Evolutionary conservation across 1,140 invertebrate species (phyloP), one percentile per base, ranked within the genome.

Genomic region (Brevipalpus yothersi): DNA sequence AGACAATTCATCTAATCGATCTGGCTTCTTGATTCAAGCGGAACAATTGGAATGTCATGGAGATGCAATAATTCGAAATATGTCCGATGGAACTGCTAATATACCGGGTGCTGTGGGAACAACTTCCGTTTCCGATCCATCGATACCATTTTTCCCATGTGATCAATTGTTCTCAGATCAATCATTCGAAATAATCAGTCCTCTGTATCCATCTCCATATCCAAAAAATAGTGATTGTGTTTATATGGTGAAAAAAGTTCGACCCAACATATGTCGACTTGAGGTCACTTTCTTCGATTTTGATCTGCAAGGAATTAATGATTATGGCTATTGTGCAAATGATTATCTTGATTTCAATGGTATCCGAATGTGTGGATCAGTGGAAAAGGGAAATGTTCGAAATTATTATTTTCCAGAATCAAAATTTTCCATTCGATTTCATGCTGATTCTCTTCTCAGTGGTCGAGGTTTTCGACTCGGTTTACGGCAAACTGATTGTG

Each of bases 41-140:
- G 61, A 66, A 39, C 67, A 68, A 23, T 56, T 68, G 4, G 65
- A 68, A 53, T 68, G 67, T 58, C 13, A 60, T 21, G 62, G 62
- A 7, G 62, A 63, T 41, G 41, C 31, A 23, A 63, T 63, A 43
- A 57, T 63, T 43, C 19, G 62, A 41, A 51, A 51, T 19, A 51
- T 51, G 49, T 13, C 43, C 17, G 40, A 41, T 23, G 17, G 9
- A 19, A 15, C 8, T 15, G 41, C 17, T 9, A 43, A 23, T 12
- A 41, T 12, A 12, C 19, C 5, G 15, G 41, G 19, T 17, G 8
- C 40, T 17, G 43, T 8, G 39, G 11, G 10, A 53, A 10, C 15
- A 40, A 10, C 31, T 40, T 49, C 58, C 23, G n/a, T n/a, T 19
- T 19, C 41, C 15, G 41, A 11, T 13, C n/a, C 12, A 41, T 43